These are phyloP conservation scores for Trichonephila clavipes DNA, from an alignment of 1,140 invertebrate species.

Conservation along the genomic window DNA sequence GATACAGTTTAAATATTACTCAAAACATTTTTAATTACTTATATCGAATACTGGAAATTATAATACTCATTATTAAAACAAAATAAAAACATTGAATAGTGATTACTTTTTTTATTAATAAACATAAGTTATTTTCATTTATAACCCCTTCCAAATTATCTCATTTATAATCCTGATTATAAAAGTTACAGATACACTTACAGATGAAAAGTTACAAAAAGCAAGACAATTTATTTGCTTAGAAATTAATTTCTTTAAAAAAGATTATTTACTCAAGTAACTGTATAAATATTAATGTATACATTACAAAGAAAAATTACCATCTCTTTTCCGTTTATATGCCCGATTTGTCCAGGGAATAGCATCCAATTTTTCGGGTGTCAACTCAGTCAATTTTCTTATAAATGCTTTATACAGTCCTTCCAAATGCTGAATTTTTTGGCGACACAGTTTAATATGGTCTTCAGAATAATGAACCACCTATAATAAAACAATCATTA, in stretches of 20 bases:
- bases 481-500: constrained; percentile 5
- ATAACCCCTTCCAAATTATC: too few relatives aligned
- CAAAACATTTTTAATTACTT: too few relatives aligned
- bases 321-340: constrained; percentile 61
- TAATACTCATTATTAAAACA: too few relatives aligned
- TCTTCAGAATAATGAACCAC: constrained; percentile 70
- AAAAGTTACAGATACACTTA: too few relatives aligned
- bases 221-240: not conserved
- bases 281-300: too few relatives aligned
- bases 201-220: not conserved
- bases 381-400: constrained; percentile 35
- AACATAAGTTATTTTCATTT: too few relatives aligned
- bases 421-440: constrained; percentile 57
- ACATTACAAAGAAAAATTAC: not conserved
- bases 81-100: too few relatives aligned
- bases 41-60: too few relatives aligned
- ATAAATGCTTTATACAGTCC: constrained; percentile 69
- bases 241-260: not conserved
- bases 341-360: constrained; percentile 66
- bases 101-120: too few relatives aligned
- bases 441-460: constrained; percentile 45
- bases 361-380: constrained; percentile 33
- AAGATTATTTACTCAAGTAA: too few relatives aligned
- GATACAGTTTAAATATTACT: too few relatives aligned
- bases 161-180: too few relatives aligned